Evolutionary conservation across 2,888 invertebrate genomes (phyloP), one percentile per base, ranked within the genome.

Genomic region (Petrolisthes cinctipes): DNA sequence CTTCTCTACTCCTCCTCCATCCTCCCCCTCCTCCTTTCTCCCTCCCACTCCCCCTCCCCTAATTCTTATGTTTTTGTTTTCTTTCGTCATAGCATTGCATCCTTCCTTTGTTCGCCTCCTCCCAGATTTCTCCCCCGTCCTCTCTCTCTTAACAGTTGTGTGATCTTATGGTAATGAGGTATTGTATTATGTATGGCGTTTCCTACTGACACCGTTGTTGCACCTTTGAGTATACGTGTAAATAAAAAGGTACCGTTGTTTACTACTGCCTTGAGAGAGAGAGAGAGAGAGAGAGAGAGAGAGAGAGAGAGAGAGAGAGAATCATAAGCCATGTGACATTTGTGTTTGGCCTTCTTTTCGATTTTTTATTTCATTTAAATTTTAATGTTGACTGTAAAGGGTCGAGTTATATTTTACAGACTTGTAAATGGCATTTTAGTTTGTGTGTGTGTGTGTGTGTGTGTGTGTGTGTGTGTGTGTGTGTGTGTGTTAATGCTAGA

Each of bases 371-470:
- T 75, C 2, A 75, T 20, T 37, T 75, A 53, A 56, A 54, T 20
- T 57, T 17, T 80, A 54, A 54, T 75, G 75, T 75, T 75, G 75
- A 51, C 9, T 37, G 37, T 37, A 14, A 51, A 51, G 37, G 37
- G 37, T 37, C 37, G 3, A 11, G n/a, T 11, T 23, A n/a, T 37
- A 75, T n/a, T 75, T 11, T 23, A 1, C 20, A 75, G 37, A 20
- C n/a, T 1, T n/a, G 68, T 68, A 3, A 2, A 2, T 68, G 80
- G 80, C 54, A 56, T 80, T 54, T 80, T 54, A 54, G 80, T 80
- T 54, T 80, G 80, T 80, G 80, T 80, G 79, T 79, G 79, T 79
- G 79, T 79, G 53, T 79, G 53, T 68, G 14, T 68, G 68, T 68
- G 68, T 68, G 68, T 68, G 68, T 68, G 68, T 68, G 68, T 68